Evolutionary conservation across 2,888 invertebrate species (phyloP), one percentile per base, ranked within the genome.

Genomic region (Dorcus parallelipipedus): DNA sequence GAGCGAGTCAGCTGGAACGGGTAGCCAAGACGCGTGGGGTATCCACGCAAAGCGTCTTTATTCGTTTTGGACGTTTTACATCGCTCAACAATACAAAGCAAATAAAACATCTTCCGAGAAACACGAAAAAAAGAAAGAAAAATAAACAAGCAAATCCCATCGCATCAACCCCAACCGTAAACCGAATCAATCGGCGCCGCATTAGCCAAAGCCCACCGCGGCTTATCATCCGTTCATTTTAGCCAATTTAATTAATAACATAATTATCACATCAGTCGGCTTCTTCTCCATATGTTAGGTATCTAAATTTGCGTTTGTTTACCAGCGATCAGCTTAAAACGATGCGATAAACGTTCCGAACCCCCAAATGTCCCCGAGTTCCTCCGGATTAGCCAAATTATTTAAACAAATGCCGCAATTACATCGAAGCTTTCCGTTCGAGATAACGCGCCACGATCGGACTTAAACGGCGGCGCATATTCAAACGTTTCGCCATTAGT

Each of bases 1-100:
- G 73, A 67, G 71, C 69, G 65, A 73, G 75, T 74, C 75, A 76
- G 74, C 75, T 55, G 59, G 52, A 54, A 67, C 73, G 71, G 73
- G 72, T 71, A 66, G 69, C 68, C 64, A 73, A 73, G 73, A 76
- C 74, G 76, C 74, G 76, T 76, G 73, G 71, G 70, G 70, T 64
- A 62, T 50, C 51, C 26, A 33, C 26, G 26, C 26, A 33, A 33
- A 33, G 26, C 26, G 26, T 33, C 26, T 33, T 33, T 33, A 33
- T 33, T 33, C 26, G 26, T 33, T 33, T 33, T 6, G 26, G 26
- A 33, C 26, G 26, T 33, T 33, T 33, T 33, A 33, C 26, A 33
- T 33, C 26, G 26, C 26, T 33, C 26, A 20, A 45, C 17, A 45
- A 17, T 17, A 9, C 45, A 20, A 45, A 45, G 9, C 45, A 9